phyloP scores from a whole-genome alignment of 1,140 invertebrate species.

The Latrodectus geometricus region DNA sequence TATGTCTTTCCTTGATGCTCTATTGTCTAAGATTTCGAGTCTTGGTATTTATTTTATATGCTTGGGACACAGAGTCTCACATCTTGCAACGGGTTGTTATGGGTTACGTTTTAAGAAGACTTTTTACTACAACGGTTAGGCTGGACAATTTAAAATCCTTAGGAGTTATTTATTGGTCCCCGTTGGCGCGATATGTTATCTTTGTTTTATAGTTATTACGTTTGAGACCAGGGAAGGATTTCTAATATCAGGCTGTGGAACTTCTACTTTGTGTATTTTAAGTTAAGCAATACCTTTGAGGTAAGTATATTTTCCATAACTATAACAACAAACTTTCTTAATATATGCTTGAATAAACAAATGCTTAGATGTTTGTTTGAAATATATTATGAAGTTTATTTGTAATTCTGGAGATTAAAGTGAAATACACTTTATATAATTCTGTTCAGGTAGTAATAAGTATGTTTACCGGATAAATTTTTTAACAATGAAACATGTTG shows the following conservation, averaged over 20 bases:
- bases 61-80: not conserved
- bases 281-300: no score
- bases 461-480: no score
- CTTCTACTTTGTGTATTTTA: no score
- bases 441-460: no score
- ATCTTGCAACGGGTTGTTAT: not conserved
- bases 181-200: not conserved
- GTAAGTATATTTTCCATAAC: no score
- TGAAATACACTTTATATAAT: no score
- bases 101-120: constrained; percentile 37
- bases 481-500: no score
- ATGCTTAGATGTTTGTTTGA: no score
- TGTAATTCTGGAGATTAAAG: no score
- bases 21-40: constrained; percentile 30
- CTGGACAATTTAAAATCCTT: constrained; percentile 30
- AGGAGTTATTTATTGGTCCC: constrained; percentile 19
- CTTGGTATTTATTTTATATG: constrained; percentile 50
- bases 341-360: no score
- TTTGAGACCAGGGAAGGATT: not conserved
- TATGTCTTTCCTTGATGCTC: constrained; percentile 42
- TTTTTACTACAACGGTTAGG: constrained; percentile 39
- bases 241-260: not conserved
- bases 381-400: no score
- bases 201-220: not conserved
- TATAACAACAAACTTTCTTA: no score